Percentiles rank a stretch among this genome's conserved stretches.
Conservation (phyloP, 1,140 invertebrate genomes). For the Leguminivora glycinivorella region DNA sequence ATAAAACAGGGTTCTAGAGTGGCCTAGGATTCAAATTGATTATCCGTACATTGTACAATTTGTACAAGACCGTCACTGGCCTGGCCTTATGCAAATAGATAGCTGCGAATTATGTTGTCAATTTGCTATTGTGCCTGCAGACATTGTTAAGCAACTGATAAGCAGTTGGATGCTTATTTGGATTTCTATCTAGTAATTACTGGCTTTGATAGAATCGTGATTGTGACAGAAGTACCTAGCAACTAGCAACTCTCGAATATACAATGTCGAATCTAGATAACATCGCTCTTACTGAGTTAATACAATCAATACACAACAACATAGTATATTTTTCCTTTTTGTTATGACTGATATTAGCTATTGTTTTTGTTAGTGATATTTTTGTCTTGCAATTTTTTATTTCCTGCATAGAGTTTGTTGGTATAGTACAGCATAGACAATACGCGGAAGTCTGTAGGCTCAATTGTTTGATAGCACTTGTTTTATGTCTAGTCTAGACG, state of each 20-base stretch:
- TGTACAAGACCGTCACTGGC: constrained; percentile 35
- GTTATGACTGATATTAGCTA: no score
- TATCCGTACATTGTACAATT: no score
- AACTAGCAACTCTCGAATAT: background rate
- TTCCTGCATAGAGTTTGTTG: background rate
- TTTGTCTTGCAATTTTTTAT: background rate
- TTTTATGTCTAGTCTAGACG: constrained; percentile 47
- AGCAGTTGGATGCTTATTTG: constrained; percentile 23
- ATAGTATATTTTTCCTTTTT: no score
- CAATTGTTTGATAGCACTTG: constrained; percentile 48
- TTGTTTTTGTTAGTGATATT: no score
- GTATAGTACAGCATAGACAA: constrained; percentile 36
- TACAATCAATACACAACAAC: no score
- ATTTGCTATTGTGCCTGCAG: constrained; percentile 32
- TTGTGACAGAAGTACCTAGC: constrained; percentile 5
- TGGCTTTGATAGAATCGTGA: constrained; percentile 4
- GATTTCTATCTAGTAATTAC: constrained; percentile 8
- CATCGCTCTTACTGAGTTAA: no score
- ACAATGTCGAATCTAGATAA: background rate
- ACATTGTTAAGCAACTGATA: constrained; percentile 18
- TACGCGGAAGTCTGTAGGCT: constrained; percentile 43
- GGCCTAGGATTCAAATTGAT: no score
- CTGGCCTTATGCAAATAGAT: constrained; percentile 41
- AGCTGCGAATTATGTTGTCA: constrained; percentile 31
- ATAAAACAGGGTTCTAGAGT: no score